A percentile compares a stretch with the other conserved stretches of the same genome.
These are phyloP conservation scores for Pardalotus punctatus DNA, from an alignment of 2,113 vertebrate genomes.

Conservation along the genomic window DNA sequence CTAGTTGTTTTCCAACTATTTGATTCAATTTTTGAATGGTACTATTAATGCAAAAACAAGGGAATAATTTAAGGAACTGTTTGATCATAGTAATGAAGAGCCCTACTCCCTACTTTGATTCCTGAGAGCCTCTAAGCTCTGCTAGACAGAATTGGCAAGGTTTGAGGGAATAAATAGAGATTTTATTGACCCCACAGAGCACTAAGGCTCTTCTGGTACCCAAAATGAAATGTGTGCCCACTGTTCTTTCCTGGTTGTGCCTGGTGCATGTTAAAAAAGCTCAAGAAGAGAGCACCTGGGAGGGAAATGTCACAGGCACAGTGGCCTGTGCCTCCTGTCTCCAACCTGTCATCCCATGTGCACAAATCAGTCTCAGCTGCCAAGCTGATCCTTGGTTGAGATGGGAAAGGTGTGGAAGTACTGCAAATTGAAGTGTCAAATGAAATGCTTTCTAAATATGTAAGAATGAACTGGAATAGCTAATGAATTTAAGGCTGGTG, in stretches of 20 bases:
- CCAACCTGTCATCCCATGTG: neutral
- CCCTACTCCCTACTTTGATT: neutral
- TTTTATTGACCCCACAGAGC: neutral
- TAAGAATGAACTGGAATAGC: neutral
- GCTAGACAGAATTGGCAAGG: neutral
- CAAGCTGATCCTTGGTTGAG: neutral
- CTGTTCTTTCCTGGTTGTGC: neutral
- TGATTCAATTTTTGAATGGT: neutral
- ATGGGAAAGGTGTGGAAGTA: neutral
- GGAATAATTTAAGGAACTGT: neutral
- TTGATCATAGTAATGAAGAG: neutral
- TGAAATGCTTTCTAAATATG: neutral
- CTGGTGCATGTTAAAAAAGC: neutral
- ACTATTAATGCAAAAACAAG: neutral
- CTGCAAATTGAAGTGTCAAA: neutral
- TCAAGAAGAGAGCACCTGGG: neutral
- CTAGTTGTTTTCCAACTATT: neutral
- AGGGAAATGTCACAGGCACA: neutral
- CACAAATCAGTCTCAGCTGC: neutral
- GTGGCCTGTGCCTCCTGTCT: neutral
- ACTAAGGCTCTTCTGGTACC: neutral
- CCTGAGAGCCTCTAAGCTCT: neutral
- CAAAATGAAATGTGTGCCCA: neutral
- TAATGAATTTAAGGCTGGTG: neutral
- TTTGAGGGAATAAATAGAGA: neutral